Evolutionary conservation across 2,797 vertebrate genomes (phyloP).

Genomic region (Benthosema pterotum): DNA sequence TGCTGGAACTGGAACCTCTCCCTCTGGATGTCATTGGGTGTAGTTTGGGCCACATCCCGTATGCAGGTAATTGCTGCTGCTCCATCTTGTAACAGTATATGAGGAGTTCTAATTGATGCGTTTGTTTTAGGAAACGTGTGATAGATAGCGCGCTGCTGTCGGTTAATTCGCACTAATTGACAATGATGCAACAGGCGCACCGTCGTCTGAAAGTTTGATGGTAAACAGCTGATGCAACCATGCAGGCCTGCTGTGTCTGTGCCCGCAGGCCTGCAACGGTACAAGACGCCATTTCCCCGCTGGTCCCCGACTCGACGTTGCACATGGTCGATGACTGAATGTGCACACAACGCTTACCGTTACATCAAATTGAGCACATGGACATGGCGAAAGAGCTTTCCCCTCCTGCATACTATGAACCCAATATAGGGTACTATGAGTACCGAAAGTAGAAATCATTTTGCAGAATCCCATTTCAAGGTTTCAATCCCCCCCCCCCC

Average conservation of each 20-base stretch:
- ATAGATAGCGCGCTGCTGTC: conserved; percentile 51
- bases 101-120: neutral
- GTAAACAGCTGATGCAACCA: conserved; percentile 89
- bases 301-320: too few species aligned
- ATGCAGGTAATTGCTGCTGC: conserved; percentile 5
- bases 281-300: neutral
- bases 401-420: too few species aligned
- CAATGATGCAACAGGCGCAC: conserved; percentile 81
- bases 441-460: too few species aligned
- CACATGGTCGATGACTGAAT: too few species aligned
- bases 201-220: conserved; percentile 78
- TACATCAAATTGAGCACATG: too few species aligned
- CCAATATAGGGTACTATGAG: too few species aligned
- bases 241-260: too few species aligned
- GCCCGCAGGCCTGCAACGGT: too few species aligned
- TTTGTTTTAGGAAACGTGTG: conserved; percentile 26
- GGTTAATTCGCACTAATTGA: conserved; percentile 72
- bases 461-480: too few species aligned
- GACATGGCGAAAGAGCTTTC: too few species aligned
- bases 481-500: too few species aligned
- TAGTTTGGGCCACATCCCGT: conserved; percentile 23
- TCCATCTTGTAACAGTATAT: conserved; percentile 6
- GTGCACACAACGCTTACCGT: too few species aligned
- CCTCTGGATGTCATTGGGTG: conserved; percentile 28
- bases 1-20: conserved; percentile 26